Evolutionary conservation across 2,888 invertebrate genomes (phyloP), one percentile per base, ranked within the genome.

Genomic region (Baccha elongata): DNA sequence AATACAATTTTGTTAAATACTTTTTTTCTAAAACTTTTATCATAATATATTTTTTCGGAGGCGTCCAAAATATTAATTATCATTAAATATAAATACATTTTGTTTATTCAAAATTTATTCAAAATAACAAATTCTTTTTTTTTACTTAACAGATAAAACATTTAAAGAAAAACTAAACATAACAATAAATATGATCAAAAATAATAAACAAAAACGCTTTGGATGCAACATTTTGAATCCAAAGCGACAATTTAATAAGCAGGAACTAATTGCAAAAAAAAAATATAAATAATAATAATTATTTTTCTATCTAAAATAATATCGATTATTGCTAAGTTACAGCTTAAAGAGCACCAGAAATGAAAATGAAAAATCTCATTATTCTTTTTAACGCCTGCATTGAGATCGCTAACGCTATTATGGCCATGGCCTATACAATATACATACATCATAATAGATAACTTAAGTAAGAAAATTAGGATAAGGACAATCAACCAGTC

Each of bases 301-400:
- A 13, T 55, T 64, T 44, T 62, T 75, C 68, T 67, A 67, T 48
- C 58, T 69, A 58, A 69, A 37, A 37, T 37, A 58, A 58, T 44
- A 68, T 68, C 42, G 21, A 68, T 60, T 67, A 72, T 73, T 73
- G 62, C 68, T 37, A 19, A 19, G 15, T 60, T 60, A 67, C 48
- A 73, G 73, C 73, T 48, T 37, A 65, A 65, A 81, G 80, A 81
- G 80, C 80, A 81, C 75, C 80, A 60, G 29, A 60, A 60, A 23
- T 23, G 21, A 64, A 69, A 68, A 46, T 32, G 44, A 62, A 26
- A 52, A 67, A 53, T 75, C 60, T 68, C 62, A 62, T 53, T 64
- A 37, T 21, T 13, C 32, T 0, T 60, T 60, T 60, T 69, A 68
- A 74, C 50, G 68, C 60, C 67, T 75, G 74, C 65, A 65, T 32